A percentile compares a stretch with the other conserved stretches of the same genome.
phyloP scores from a whole-genome alignment of 2,797 vertebrate species.

The Cichlasoma orientale region DNA sequence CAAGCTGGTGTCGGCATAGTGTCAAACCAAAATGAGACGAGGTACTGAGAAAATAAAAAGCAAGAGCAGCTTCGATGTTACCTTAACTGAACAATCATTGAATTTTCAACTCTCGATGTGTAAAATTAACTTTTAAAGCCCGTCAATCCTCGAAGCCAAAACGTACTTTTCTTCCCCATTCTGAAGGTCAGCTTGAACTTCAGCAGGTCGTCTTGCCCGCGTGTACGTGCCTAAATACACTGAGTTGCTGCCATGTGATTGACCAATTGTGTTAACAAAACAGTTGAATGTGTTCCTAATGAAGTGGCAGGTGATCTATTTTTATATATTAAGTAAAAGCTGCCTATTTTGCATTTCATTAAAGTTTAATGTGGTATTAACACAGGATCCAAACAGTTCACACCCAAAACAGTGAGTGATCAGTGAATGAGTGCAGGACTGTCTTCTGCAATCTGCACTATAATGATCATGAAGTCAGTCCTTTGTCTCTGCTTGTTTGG shows the following conservation, averaged over 20 bases:
- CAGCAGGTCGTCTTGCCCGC: not conserved
- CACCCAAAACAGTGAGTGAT: not conserved
- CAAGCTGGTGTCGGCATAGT: not conserved
- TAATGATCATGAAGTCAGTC: constrained; percentile 50
- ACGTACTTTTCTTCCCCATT: not conserved
- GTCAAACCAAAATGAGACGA: not conserved
- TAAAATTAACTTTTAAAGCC: not conserved
- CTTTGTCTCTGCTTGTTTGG: too few species aligned
- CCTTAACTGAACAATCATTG: too few species aligned
- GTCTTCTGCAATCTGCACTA: constrained; percentile 31
- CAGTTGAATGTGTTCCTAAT: not conserved
- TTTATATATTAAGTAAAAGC: not conserved
- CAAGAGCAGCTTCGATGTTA: too few species aligned
- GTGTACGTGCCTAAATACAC: not conserved
- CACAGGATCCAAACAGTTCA: not conserved
- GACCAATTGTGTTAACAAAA: not conserved
- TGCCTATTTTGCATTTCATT: not conserved
- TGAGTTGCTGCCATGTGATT: not conserved
- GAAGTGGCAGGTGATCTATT: not conserved
- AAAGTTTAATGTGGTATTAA: not conserved
- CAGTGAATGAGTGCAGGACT: constrained; percentile 16
- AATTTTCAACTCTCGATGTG: too few species aligned
- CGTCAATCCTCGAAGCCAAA: not conserved
- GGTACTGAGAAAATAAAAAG: too few species aligned
- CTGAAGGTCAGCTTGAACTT: not conserved